Percentiles rank a stretch among this genome's conserved stretches.
phyloP scores from a whole-genome alignment of 2,113 vertebrate genomes.

The Gallinago jamesoni region DNA sequence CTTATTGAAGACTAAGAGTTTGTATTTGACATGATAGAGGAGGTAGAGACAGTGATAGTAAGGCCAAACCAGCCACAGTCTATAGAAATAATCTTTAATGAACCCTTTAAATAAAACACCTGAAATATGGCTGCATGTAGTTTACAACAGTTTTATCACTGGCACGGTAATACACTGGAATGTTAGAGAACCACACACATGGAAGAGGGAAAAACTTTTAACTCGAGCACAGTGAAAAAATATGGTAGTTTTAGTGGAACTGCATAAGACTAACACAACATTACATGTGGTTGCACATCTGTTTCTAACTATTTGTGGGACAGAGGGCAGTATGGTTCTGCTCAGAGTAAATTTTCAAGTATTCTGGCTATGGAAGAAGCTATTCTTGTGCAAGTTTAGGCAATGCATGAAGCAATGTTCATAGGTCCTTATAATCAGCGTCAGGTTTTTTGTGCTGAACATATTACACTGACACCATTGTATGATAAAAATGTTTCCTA shows the following conservation, averaged over 20 bases:
- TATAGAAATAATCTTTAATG: background rate
- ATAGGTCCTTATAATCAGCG: background rate
- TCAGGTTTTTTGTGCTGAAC: background rate
- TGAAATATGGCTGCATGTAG: background rate
- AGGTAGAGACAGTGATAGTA: background rate
- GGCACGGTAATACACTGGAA: background rate
- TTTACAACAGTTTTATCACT: background rate
- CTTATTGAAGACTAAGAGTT: background rate
- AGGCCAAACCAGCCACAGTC: background rate
- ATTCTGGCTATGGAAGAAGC: background rate
- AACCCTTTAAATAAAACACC: background rate
- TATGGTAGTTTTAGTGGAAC: background rate
- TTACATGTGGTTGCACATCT: background rate
- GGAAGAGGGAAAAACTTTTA: background rate
- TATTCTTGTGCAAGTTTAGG: slow-evolving; percentile 27
- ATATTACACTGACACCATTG: background rate
- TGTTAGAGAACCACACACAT: background rate
- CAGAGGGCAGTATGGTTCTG: slow-evolving; percentile 27
- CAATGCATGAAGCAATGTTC: background rate
- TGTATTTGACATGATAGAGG: background rate
- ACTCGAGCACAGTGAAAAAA: background rate
- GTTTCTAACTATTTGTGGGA: background rate
- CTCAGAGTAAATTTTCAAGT: background rate
- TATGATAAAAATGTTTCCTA: slow-evolving; percentile 9
- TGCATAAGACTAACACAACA: background rate